Percentiles rank a stretch among this genome's conserved stretches.
Evolutionary conservation across 2,888 invertebrate species (phyloP).

Genomic region (Tipula lateralis): DNA sequence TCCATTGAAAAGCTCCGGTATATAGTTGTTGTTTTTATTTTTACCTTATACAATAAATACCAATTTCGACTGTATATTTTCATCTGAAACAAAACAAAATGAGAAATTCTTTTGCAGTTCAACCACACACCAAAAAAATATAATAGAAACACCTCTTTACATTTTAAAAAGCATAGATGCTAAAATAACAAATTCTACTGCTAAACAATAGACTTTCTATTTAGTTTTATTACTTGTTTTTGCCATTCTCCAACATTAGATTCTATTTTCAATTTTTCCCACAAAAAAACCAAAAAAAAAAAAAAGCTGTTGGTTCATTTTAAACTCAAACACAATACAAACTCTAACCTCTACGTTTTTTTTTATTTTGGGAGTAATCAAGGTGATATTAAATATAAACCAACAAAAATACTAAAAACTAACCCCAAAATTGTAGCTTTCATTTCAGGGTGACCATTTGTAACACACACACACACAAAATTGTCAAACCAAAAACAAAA

Average conservation of each 20-base stretch:
- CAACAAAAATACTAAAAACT: not conserved
- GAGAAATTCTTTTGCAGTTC: not conserved
- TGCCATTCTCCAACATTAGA: not conserved
- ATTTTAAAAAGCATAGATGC: not conserved
- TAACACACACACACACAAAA: constrained; percentile 3
- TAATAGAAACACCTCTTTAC: not conserved
- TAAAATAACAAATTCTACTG: not conserved
- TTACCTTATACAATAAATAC: not conserved
- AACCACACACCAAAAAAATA: not conserved
- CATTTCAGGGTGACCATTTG: not conserved
- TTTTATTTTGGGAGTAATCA: not conserved
- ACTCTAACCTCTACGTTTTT: not conserved
- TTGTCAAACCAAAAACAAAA: not conserved
- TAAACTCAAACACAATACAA: not conserved
- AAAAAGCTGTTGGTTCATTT: not conserved
- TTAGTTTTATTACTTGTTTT: constrained; percentile 2
- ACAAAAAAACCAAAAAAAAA: not conserved
- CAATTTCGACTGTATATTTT: not conserved
- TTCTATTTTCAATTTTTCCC: not conserved
- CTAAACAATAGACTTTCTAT: constrained; percentile 24
- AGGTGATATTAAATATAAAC: not conserved
- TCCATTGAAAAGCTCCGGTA: not conserved
- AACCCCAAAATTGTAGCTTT: not conserved
- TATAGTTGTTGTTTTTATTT: not conserved
- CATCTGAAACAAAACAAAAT: not conserved